These are phyloP conservation scores for Drosophila emarginata DNA, from an alignment of 2,888 invertebrate genomes.

Conservation along the genomic window DNA sequence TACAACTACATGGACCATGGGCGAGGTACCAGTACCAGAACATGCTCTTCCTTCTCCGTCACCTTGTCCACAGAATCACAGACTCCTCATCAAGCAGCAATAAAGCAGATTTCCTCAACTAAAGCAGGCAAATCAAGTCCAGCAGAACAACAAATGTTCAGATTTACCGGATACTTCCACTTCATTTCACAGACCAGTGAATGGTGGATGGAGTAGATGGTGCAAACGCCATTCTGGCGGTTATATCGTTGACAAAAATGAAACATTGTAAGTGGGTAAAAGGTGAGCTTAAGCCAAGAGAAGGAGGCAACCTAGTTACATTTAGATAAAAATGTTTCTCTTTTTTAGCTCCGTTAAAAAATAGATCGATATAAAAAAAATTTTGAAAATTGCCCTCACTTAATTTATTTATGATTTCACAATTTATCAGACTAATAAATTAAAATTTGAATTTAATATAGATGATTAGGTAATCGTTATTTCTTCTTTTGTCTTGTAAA, in stretches of 20 bases:
- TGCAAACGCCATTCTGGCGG: not conserved
- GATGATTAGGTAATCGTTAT: too few species aligned
- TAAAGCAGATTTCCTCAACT: not conserved
- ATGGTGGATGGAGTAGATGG: not conserved
- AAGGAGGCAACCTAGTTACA: too few species aligned
- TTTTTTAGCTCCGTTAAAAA: too few species aligned
- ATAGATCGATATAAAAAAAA: too few species aligned
- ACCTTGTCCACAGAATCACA: not conserved
- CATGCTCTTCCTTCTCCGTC: conserved; percentile 1
- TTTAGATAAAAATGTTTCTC: too few species aligned
- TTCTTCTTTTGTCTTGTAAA: too few species aligned
- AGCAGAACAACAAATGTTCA: conserved; percentile 11
- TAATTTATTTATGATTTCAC: too few species aligned
- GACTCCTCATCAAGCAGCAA: not conserved
- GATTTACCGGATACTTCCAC: conserved; percentile 1
- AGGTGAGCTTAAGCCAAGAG: too few species aligned
- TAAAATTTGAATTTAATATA: too few species aligned
- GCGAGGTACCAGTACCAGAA: conserved; percentile 1
- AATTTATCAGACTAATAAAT: too few species aligned
- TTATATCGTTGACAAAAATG: conserved; percentile 50
- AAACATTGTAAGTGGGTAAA: conserved; percentile 69
- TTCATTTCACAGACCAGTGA: not conserved
- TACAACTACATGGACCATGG: conserved; percentile 8
- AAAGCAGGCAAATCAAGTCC: conserved; percentile 9
- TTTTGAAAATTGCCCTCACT: too few species aligned